Percentiles rank a stretch among this genome's conserved stretches.
phyloP scores from a whole-genome alignment of 2,888 invertebrate species.

The Thereva unica region DNA sequence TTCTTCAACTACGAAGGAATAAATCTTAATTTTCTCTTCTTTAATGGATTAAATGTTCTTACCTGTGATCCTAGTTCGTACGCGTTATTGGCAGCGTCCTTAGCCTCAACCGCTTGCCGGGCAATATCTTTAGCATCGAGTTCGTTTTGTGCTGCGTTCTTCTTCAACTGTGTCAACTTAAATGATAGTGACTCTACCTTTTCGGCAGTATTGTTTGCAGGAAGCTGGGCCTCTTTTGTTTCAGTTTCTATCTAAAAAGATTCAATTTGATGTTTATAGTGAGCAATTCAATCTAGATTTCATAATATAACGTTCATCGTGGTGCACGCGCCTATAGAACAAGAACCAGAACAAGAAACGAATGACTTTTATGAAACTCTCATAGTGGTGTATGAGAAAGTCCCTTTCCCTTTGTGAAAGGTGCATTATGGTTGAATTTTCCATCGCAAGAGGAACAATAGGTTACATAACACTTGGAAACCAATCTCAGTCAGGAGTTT shows the following conservation, averaged over 20 bases:
- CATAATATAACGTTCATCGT: not conserved
- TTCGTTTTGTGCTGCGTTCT: conserved; percentile 80
- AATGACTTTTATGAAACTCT: too few species aligned
- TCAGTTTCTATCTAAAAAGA: conserved; percentile 73
- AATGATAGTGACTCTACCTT: conserved; percentile 73
- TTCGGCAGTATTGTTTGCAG: conserved; percentile 77
- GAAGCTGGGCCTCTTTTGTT: conserved; percentile 77
- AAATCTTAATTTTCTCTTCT: not conserved
- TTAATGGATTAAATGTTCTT: conserved; percentile 24
- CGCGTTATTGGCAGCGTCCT: conserved; percentile 71
- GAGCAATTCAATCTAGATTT: not conserved
- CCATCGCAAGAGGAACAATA: too few species aligned
- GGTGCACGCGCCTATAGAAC: not conserved
- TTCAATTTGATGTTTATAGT: conserved; percentile 17
- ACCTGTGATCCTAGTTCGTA: conserved; percentile 65
- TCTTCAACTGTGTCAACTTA: conserved; percentile 75
- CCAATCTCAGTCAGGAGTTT: too few species aligned
- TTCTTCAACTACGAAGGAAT: conserved; percentile 60
- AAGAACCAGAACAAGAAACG: not conserved
- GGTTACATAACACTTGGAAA: too few species aligned
- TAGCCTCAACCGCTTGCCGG: conserved; percentile 74
- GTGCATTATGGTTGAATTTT: too few species aligned
- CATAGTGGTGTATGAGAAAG: too few species aligned
- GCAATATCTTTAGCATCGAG: conserved; percentile 80
- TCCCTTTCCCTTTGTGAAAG: too few species aligned